Base-by-base conservation (phyloP, 2,797 vertebrate species). In the Enoplosus armatus region DNA sequence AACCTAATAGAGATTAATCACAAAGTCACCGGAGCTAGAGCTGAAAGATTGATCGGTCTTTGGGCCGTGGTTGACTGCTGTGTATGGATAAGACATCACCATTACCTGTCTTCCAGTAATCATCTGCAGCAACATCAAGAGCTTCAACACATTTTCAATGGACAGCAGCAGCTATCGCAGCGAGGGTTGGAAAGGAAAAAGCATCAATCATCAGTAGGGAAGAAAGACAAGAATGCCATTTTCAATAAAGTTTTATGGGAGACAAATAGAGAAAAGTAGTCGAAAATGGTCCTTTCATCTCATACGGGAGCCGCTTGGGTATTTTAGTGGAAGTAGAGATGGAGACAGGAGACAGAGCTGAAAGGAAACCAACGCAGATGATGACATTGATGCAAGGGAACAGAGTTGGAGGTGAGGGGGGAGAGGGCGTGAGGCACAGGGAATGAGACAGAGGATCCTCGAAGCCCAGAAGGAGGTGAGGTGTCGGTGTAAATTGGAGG, bases 341-440 rank as follows among this genome's bases (percentile, higher is more conserved):
- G 10, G 22, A 66, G 53, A 29, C 10, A 8, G 20, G 31, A 62
- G 20, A 51, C 5, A 60, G n/a, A 76, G 39, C 60, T 20, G 2
- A 48, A 53, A 68, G 62, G 74, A 74, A 68, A 66, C 33, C 65
- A 62, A 65, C 70, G 72, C 22, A 59, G 47, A 68, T 59, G 56
- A 60, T 85, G 87, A 89, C 59, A 61, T n/a, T 88, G 81, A 92
- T 91, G 70, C 75, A 72, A 79, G 29, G 43, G 50, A 87, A 75
- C 67, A 0, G 73, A 65, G 73, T 70, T 41, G 16, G 48, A 84
- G 80, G 75, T 80, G 72, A 79, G 59, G 72, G 63, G 29, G 43
- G 51, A 55, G 62, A 62, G 31, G 71, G 72, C 43, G 66, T 10
- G 47, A 77, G n/a, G n/a, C n/a, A n/a, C n/a, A n/a, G 24, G 50